Conservation (phyloP, 2,797 vertebrate species). For the Cirrhinus molitorella region DNA sequence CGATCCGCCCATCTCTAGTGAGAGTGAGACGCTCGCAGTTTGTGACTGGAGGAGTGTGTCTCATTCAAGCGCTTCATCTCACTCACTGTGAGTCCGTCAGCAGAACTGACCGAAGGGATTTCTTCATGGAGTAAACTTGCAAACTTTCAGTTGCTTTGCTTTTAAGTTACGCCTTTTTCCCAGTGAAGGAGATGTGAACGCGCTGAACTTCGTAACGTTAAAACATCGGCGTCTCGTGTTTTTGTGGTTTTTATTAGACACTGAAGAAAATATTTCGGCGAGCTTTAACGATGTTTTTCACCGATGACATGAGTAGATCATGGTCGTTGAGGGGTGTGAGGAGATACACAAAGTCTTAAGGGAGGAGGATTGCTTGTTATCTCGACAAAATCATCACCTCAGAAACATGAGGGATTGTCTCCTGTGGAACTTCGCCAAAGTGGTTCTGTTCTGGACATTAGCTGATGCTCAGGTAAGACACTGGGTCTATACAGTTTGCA, state of each 20-base stretch:
- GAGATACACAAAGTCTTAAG: neutral
- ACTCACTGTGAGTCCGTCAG: neutral
- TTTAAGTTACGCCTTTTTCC: neutral
- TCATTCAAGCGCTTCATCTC: neutral
- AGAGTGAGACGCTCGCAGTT: neutral
- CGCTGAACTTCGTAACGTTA: neutral
- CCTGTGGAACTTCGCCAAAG: slow-evolving; percentile 62
- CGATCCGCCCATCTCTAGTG: slow-evolving; percentile 9
- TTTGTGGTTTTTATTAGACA: neutral
- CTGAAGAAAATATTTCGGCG: neutral
- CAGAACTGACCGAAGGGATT: neutral
- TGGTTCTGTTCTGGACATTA: slow-evolving; percentile 66
- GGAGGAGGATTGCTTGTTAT: neutral
- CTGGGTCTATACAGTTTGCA: neutral
- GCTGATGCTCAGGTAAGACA: slow-evolving; percentile 74
- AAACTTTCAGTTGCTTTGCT: slow-evolving; percentile 27
- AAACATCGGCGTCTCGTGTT: neutral
- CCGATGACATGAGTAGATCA: neutral
- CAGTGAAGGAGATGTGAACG: neutral
- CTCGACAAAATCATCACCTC: neutral
- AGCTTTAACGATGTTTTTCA: slow-evolving; percentile 12
- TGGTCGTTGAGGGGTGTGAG: slow-evolving; percentile 12
- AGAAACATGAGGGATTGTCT: slow-evolving; percentile 49
- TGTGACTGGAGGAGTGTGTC: neutral
- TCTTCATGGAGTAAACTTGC: neutral